A percentile compares a stretch with the other conserved stretches of the same genome.
Evolutionary conservation across 2,797 vertebrate species (phyloP).

Genomic region (Eptatretus atami): DNA sequence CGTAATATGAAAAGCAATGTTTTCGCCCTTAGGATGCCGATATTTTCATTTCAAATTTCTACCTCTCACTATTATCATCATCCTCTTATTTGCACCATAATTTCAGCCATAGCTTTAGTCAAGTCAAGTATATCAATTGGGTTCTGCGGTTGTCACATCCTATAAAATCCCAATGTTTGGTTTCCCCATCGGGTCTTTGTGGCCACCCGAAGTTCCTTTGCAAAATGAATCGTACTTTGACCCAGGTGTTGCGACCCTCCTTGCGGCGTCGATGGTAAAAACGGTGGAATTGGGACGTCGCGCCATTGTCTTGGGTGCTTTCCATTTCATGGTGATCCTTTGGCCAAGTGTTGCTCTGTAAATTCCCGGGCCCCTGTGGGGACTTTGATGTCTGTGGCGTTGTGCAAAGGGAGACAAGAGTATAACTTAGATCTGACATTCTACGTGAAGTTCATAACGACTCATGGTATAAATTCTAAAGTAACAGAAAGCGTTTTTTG

Average conservation of each 20-base stretch:
- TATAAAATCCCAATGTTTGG: too few relatives aligned
- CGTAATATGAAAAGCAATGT: too few relatives aligned
- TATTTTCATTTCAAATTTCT: too few relatives aligned
- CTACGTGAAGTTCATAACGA: neutral
- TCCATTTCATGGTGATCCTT: slow-evolving; percentile 20
- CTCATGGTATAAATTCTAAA: neutral
- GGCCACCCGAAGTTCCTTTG: too few relatives aligned
- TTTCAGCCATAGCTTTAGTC: too few relatives aligned
- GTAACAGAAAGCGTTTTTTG: neutral
- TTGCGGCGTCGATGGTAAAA: slow-evolving; percentile 14
- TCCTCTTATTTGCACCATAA: too few relatives aligned
- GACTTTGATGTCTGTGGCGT: slow-evolving; percentile 15
- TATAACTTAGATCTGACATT: too few relatives aligned
- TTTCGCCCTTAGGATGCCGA: too few relatives aligned
- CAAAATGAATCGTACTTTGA: slow-evolving; percentile 9
- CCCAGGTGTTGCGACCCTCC: slow-evolving; percentile 17
- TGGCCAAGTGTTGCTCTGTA: slow-evolving; percentile 14
- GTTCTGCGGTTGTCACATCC: too few relatives aligned
- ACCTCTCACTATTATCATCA: too few relatives aligned
- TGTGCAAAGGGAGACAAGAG: neutral
- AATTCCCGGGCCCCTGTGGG: slow-evolving; percentile 19
- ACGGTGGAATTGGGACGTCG: slow-evolving; percentile 15
- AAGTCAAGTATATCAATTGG: too few relatives aligned
- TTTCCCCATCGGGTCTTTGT: too few relatives aligned
- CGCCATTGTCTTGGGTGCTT: slow-evolving; percentile 17